Evolutionary conservation across 2,113 vertebrate genomes (phyloP).

Genomic region (Dolichallabes microphthalmus): DNA sequence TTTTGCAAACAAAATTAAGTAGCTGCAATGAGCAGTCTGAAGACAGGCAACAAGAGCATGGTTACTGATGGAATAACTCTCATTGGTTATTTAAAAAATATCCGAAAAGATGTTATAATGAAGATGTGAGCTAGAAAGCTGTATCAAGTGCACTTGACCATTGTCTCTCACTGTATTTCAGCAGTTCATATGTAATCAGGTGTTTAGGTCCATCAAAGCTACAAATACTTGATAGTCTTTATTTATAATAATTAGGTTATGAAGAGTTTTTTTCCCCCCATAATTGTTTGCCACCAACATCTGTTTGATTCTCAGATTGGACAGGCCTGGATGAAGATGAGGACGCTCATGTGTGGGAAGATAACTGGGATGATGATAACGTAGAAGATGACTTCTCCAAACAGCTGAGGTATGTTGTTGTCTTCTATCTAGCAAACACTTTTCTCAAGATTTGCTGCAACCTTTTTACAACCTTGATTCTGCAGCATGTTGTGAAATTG

Average conservation of each 20-base stretch:
- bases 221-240: not conserved
- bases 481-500: not conserved
- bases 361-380: conserved; percentile 99
- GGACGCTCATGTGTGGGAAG: conserved; percentile 98
- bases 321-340: conserved; percentile 97
- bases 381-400: conserved; percentile 99
- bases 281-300: not conserved
- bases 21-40: not conserved
- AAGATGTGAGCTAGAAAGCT: too few relatives aligned
- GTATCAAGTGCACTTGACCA: too few relatives aligned
- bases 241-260: not conserved
- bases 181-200: not conserved
- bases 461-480: not conserved
- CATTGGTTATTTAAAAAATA: not conserved
- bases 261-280: not conserved
- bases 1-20: not conserved
- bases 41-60: not conserved
- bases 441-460: not conserved
- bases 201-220: not conserved
- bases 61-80: not conserved
- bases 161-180: not conserved
- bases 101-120: not conserved
- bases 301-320: conserved; percentile 80
- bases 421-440: not conserved
- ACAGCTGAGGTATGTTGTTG: conserved; percentile 83